Base-by-base conservation (phyloP, 2,113 vertebrate species). In the Scopus umbretta region DNA sequence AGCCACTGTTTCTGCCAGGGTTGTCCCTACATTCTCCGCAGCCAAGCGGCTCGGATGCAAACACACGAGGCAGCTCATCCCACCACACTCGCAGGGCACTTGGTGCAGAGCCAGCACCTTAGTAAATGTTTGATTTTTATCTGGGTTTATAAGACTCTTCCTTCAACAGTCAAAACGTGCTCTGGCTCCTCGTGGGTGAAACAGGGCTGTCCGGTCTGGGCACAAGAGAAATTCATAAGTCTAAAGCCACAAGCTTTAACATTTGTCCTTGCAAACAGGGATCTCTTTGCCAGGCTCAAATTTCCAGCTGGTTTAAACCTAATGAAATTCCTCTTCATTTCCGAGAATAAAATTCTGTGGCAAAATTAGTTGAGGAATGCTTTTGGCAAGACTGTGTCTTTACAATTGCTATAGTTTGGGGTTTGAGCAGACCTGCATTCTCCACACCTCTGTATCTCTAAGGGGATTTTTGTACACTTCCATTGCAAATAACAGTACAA, bases 41-140 rank as follows among this genome's bases (percentile, higher is more conserved):
- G 36, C 10, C 0, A 1, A 63, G 62, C 3, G 1, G 43, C 43
- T 63, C 2, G 1, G 42, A 10, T 30, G 32, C 14, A 21, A 56
- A 50, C 29, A 13, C 16, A 19, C 30, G 26, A 17, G 52, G 32
- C 20, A 36, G 32, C 11, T 72, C 4, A 0, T 59, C n/a, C 30
- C 26, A 38, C 27, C 23, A 12, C 1, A 2, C 20, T 61, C 6
- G 0, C 3, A 25, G 49, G 75, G 21, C 23, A 47, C 29, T 34
- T 47, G 19, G 12, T 20, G 34, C 23, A 67, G 40, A 61, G n/a
- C 17, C 43, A 42, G 11, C n/a, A 38, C 21, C 38, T 53, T 12
- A 8, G 59, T 10, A 30, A 55, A 13, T 4, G 16, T 15, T n/a
- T 38, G 40, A 5, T 4, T 55, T 68, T 55, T 36, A 47, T 40